A percentile compares a stretch with the other conserved stretches of the same genome.
Conservation (phyloP, 2,113 vertebrate genomes). For the Mola mola region DNA sequence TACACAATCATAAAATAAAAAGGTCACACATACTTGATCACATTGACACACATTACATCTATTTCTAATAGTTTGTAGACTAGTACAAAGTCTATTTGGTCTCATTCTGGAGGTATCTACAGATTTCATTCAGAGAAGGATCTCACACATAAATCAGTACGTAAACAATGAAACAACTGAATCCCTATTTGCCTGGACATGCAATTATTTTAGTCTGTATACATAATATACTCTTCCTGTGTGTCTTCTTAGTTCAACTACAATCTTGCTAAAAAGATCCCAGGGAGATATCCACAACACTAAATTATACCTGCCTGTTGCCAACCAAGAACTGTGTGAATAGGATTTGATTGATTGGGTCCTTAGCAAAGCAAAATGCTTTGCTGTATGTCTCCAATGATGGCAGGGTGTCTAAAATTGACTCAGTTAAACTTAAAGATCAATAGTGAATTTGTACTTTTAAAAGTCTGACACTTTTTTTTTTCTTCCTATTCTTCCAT, state of each 20-base stretch:
- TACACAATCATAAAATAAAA: slow-evolving; percentile 14
- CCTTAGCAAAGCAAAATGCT: slow-evolving; percentile 24
- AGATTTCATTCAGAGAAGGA: no score
- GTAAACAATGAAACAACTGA: background rate
- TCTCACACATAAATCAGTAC: no score
- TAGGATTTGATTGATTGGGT: slow-evolving; percentile 28
- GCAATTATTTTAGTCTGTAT: background rate
- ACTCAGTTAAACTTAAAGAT: slow-evolving; percentile 13
- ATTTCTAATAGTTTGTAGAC: background rate
- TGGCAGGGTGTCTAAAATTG: slow-evolving; percentile 21
- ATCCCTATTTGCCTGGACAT: background rate
- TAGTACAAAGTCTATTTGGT: background rate
- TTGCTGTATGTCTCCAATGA: slow-evolving; percentile 21
- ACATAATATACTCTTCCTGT: background rate
- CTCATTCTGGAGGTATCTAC: background rate
- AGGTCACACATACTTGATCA: background rate
- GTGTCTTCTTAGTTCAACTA: background rate
- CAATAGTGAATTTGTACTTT: slow-evolving; percentile 18
- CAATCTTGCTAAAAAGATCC: background rate
- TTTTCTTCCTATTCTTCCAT: background rate
- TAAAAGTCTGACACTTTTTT: slow-evolving; percentile 1
- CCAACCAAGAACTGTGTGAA: slow-evolving; percentile 18
- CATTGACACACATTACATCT: background rate
- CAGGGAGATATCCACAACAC: slow-evolving; percentile 1
- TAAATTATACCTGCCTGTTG: slow-evolving; percentile 25